phyloP scores from a whole-genome alignment of 2,113 vertebrate species.

The Heterotis niloticus region DNA sequence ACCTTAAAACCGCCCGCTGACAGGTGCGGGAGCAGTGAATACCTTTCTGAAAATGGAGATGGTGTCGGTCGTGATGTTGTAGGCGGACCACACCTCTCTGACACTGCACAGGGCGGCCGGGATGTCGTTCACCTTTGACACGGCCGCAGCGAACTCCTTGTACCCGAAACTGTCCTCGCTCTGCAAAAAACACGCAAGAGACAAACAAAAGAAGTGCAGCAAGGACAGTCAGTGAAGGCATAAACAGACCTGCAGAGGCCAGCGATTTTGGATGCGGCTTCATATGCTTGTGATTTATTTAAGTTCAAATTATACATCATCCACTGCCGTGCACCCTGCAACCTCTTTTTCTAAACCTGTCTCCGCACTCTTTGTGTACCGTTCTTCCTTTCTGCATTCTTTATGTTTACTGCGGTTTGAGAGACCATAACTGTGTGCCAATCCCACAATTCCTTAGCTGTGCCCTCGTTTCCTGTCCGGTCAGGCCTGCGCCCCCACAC shows the following conservation, averaged over 20 bases:
- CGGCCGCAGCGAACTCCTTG: slow-evolving; percentile 57
- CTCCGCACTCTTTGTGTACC: background rate
- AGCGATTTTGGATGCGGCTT: background rate
- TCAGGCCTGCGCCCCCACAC: slow-evolving; percentile 47
- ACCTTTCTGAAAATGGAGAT: slow-evolving; percentile 82
- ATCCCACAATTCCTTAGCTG: slow-evolving; percentile 57
- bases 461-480: slow-evolving; percentile 46
- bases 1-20: background rate
- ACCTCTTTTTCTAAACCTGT: slow-evolving; percentile 35
- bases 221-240: background rate
- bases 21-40: background rate
- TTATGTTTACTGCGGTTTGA: slow-evolving; percentile 40
- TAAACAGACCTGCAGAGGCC: background rate
- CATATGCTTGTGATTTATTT: background rate
- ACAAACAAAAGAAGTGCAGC: slow-evolving; percentile 10
- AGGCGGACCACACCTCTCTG: slow-evolving; percentile 67
- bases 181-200: slow-evolving; percentile 51
- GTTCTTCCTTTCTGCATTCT: slow-evolving; percentile 20
- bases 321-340: slow-evolving; percentile 32
- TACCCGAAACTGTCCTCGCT: slow-evolving; percentile 62
- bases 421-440: slow-evolving; percentile 42
- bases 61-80: slow-evolving; percentile 61
- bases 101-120: slow-evolving; percentile 69
- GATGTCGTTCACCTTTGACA: slow-evolving; percentile 57
- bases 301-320: slow-evolving; percentile 26